These are phyloP conservation scores for Urocyon cinereoargenteus DNA, from an alignment of 2,797 vertebrate genomes.

Conservation along the genomic window DNA sequence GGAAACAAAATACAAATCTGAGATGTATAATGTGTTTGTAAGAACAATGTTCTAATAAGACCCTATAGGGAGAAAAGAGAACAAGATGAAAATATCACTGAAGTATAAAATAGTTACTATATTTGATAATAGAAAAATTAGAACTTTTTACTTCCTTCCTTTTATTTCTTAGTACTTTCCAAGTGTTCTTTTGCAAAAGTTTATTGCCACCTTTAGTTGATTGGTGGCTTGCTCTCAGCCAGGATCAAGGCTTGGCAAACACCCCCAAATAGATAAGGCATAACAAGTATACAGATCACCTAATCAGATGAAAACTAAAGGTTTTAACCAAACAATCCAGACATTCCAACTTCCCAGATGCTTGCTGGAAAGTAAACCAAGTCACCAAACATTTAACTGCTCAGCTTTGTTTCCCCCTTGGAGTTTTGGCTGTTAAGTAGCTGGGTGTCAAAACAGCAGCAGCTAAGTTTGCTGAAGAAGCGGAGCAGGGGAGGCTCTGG, in stretches of 20 bases:
- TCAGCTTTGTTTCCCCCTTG: conserved; percentile 21
- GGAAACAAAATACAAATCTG: conserved; percentile 26
- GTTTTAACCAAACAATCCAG: conserved; percentile 40
- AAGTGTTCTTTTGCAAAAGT: conserved; percentile 40
- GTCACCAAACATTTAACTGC: not conserved
- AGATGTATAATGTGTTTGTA: not conserved
- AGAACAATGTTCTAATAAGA: conserved; percentile 13
- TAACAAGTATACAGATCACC: not conserved
- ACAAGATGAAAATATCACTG: conserved; percentile 34
- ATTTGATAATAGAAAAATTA: not conserved
- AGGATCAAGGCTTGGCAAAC: not conserved
- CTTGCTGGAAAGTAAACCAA: conserved; percentile 21
- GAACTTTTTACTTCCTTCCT: not conserved
- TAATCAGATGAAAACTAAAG: conserved; percentile 29
- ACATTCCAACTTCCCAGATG: not conserved
- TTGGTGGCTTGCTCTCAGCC: conserved; percentile 9
- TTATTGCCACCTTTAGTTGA: conserved; percentile 17
- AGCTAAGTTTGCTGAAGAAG: conserved; percentile 9
- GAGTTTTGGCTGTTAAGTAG: not conserved
- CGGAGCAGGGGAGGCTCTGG: not conserved
- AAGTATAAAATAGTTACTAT: not conserved
- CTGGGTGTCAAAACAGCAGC: not conserved
- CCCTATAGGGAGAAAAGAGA: not conserved
- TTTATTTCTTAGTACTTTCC: conserved; percentile 47
- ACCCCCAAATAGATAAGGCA: not conserved